phyloP scores from a whole-genome alignment of 2,797 vertebrate genomes.

The Erpetoichthys calabaricus region DNA sequence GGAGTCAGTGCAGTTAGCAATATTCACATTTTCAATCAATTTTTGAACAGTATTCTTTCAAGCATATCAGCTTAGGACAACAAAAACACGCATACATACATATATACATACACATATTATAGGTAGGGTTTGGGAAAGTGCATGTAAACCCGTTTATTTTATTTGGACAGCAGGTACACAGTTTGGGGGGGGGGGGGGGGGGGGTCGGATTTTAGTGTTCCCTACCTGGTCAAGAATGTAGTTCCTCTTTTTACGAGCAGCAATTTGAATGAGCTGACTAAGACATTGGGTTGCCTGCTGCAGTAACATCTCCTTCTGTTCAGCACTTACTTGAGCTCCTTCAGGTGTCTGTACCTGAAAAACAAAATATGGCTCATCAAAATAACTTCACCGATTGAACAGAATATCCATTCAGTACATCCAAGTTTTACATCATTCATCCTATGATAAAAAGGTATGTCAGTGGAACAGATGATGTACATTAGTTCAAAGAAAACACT shows the following conservation, averaged over 20 bases:
- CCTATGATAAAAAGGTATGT: background rate
- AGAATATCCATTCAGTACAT: too few species aligned
- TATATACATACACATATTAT: background rate
- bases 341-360: slow-evolving; percentile 34
- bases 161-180: background rate
- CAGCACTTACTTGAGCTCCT: slow-evolving; percentile 33
- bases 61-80: background rate
- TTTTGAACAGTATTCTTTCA: background rate
- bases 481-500: too few species aligned
- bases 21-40: background rate
- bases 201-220: too few species aligned
- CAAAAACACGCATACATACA: background rate
- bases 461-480: too few species aligned
- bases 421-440: background rate
- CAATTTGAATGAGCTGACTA: slow-evolving; percentile 67
- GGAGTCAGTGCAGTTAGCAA: background rate
- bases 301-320: slow-evolving; percentile 44
- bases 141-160: too few species aligned
- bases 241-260: slow-evolving; percentile 60
- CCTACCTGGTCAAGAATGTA: slow-evolving; percentile 81
- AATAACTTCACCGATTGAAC: background rate
- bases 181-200: background rate
- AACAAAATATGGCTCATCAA: background rate
- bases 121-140: background rate
- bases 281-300: slow-evolving; percentile 76